Base-by-base conservation (phyloP, 1,140 invertebrate genomes). In the Zaprionus camerounensis region DNA sequence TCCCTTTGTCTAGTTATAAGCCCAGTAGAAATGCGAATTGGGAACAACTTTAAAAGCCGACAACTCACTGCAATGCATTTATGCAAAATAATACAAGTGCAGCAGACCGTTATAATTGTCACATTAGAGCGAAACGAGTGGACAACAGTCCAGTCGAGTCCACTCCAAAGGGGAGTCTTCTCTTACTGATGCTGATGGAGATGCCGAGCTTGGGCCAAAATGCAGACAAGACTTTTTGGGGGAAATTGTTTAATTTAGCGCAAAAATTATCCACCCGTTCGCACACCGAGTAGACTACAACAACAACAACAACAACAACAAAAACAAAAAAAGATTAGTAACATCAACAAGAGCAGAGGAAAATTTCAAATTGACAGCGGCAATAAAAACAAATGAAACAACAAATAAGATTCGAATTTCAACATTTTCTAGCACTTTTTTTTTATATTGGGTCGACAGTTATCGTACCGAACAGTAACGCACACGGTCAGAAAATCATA, bases 171-270 rank as follows among this genome's bases (percentile, higher is more conserved):
- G 2, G 38, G 36, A 4, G 49, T 3, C 44, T 51, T 26, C 31
- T 49, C 49, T 36, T 75, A 26, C 53, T 3, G 31, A 34, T 34
- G 31, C 64, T 31, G 41, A 36, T 61, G 67, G 28, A 31, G 28
- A 44, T 59, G 44, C 53, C 24, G 36, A 49, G 49, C 69, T 73
- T 65, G 20, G 58, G 34, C 66, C 71, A 81, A 61, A 31, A 57
- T 67, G 49, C 66, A 76, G 74, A 72, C 69, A 17, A 9, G 84
- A 59, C 67, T 59, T 62, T 69, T 57, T 17, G 41, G 24, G 69
- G 71, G 24, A 84, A 88, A 88, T 88, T 88, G 84, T 81, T 88
- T 88, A 88, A 88, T 88, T 88, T 88, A 88, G 84, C 85, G 84
- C 85, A 79, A 78, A 63, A 88, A 88, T 84, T 78, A 79, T 84